A percentile compares a stretch with the other conserved stretches of the same genome.
phyloP scores from a whole-genome alignment of 1,140 invertebrate genomes.

The Lasioglossum baleicum region DNA sequence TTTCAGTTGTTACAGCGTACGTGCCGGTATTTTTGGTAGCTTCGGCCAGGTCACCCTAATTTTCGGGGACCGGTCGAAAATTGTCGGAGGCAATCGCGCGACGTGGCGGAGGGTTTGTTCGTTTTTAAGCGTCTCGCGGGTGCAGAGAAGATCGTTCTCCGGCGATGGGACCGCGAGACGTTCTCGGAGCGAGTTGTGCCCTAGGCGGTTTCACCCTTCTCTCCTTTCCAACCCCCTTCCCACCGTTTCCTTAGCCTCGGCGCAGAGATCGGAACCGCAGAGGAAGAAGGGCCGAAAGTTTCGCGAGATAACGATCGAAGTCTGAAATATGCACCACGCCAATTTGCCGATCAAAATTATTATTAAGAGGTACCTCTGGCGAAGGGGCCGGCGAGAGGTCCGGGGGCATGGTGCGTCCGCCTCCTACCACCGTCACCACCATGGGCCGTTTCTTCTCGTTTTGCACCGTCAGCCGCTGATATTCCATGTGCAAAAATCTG shows the following conservation, averaged over 20 bases:
- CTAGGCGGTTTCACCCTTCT: constrained; percentile 36
- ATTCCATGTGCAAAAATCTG: constrained; percentile 69
- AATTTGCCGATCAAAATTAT: constrained; percentile 79
- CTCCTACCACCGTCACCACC: constrained; percentile 40
- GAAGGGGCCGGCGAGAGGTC: constrained; percentile 39
- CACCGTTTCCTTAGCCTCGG: background rate
- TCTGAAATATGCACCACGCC: constrained; percentile 76
- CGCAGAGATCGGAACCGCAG: constrained; percentile 51
- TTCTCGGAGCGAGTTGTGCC: constrained; percentile 34
- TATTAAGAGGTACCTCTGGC: constrained; percentile 76
- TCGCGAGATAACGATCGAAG: constrained; percentile 77
- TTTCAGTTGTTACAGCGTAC: too few species aligned
- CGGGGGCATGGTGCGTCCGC: background rate
- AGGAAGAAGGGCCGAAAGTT: constrained; percentile 68
- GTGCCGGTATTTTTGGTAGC: too few species aligned
- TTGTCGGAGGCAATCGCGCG: too few species aligned
- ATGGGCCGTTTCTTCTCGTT: constrained; percentile 58
- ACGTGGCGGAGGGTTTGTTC: too few species aligned
- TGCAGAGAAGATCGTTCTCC: background rate
- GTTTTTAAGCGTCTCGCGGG: too few species aligned
- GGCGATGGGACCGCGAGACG: constrained; percentile 7
- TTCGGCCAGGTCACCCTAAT: too few species aligned
- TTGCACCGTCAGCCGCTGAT: constrained; percentile 60
- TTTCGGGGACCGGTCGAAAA: too few species aligned
- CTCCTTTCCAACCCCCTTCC: background rate